Conservation (phyloP, 2,797 vertebrate genomes). For the Enteromius viviparus region DNA sequence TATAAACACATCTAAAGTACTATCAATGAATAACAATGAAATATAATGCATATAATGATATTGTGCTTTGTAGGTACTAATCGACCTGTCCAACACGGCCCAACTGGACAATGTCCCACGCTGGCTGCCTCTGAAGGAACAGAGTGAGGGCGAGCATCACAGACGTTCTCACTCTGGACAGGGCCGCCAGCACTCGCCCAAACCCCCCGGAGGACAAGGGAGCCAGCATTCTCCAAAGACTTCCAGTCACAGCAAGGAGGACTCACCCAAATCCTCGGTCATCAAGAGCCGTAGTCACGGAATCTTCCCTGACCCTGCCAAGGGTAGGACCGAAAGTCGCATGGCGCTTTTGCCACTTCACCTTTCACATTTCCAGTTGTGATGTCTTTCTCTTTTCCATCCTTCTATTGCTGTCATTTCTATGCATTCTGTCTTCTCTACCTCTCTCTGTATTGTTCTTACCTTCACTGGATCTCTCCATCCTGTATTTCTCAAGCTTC, state of each 20-base stretch:
- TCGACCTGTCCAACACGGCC: conserved; percentile 89
- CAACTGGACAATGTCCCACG: conserved; percentile 92
- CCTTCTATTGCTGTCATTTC: conserved; percentile 52
- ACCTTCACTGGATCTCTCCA: conserved; percentile 49
- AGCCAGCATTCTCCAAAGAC: conserved; percentile 88
- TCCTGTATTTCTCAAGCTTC: conserved; percentile 59
- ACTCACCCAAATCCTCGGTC: conserved; percentile 92
- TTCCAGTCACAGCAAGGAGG: conserved; percentile 83
- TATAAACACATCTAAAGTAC: background rate
- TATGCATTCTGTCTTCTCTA: conserved; percentile 42
- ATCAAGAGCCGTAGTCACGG: conserved; percentile 98
- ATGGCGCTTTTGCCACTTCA: conserved; percentile 10
- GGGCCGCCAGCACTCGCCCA: conserved; percentile 86
- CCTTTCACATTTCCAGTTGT: conserved; percentile 25
- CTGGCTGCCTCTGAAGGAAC: conserved; percentile 93
- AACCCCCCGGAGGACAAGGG: conserved; percentile 80
- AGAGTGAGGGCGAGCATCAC: conserved; percentile 92
- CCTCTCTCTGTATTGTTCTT: conserved; percentile 30
- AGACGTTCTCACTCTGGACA: conserved; percentile 88
- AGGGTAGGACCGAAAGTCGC: conserved; percentile 83
- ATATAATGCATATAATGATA: background rate
- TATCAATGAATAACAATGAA: background rate
- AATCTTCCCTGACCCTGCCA: conserved; percentile 96
- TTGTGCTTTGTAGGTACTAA: conserved; percentile 82
- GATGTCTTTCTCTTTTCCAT: conserved; percentile 49